Conservation (phyloP, 2,888 invertebrate genomes). For the Pseudococcus longispinus region DNA sequence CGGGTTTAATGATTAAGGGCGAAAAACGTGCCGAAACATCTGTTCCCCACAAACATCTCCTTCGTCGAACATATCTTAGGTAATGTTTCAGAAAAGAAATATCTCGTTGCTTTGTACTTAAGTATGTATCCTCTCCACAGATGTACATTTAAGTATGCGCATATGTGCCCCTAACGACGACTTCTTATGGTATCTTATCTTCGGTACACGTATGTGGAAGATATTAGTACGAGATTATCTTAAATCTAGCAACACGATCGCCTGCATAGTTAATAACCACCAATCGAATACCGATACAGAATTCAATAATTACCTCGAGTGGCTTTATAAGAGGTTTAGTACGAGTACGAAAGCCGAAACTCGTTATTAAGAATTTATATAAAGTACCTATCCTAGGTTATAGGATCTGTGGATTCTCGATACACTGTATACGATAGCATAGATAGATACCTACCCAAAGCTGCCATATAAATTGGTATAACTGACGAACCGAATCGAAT, state of each 20-base stretch:
- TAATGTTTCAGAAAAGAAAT: neutral
- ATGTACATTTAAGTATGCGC: too few relatives aligned
- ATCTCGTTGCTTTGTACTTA: neutral
- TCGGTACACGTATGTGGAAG: neutral
- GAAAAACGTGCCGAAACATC: neutral
- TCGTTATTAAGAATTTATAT: conserved; percentile 13
- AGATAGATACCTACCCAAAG: neutral
- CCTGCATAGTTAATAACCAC: neutral
- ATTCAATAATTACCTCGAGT: neutral
- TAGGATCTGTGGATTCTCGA: neutral
- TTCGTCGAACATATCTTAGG: neutral
- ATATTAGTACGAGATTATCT: neutral
- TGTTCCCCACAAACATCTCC: neutral
- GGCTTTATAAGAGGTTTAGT: neutral
- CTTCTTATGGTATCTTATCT: neutral
- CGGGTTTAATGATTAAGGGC: neutral
- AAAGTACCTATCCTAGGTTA: neutral
- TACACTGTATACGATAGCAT: neutral
- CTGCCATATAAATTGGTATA: neutral
- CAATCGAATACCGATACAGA: neutral
- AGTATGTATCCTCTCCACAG: neutral
- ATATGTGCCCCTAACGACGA: neutral
- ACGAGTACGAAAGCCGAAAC: neutral
- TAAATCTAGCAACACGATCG: conserved; percentile 5
- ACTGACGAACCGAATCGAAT: conserved; percentile 24